Evolutionary conservation across 2,113 vertebrate species (phyloP), one percentile per base, ranked within the genome.

Genomic region (Crotalus horridus): DNA sequence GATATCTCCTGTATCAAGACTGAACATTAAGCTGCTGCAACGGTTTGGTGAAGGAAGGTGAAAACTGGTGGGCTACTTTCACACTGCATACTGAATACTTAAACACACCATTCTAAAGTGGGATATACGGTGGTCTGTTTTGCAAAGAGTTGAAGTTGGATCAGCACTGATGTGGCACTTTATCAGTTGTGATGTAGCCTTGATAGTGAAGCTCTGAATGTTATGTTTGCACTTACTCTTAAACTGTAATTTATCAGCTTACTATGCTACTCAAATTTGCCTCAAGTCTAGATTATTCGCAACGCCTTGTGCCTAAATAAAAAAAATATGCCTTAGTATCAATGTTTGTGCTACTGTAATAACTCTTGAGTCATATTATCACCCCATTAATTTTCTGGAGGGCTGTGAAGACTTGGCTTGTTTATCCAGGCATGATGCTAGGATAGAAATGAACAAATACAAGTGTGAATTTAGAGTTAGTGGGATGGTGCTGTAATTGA

Each of bases 1-100:
- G 99, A 95, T 99, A 99, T 96, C 97, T 99, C 93, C 98, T 99
- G 90, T 99, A 99, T 97, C 99, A 99, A 96, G 99, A 99, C 96
- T 99, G 97, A 99, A 96, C 21, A 54, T 92, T 94, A 91, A 95
- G 94, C 94, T 95, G 93, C 92, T 97, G 97, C 94, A 92, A 95
- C 95, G 94, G 95, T 85, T 94, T 97, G 95, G 96, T 96, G 93
- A 53, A 85, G 53, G 86, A 56, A 54, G 87, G 64, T 85, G 94
- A 94, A 95, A 86, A 51, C 95, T 94, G 92, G 95, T 95, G 93
- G 94, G 95, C 74, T 96, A 94, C 94, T 95, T 96, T 97, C 97
- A 95, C 96, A 96, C 95, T 97, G 94, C 95, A 74, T 95, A 96
- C 93, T 96, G 93, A 96, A 94, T 96, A 97, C 69, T 86, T 95